These are phyloP conservation scores for Psammodynastes pulverulentus DNA, from an alignment of 2,113 vertebrate genomes.

Conservation along the genomic window DNA sequence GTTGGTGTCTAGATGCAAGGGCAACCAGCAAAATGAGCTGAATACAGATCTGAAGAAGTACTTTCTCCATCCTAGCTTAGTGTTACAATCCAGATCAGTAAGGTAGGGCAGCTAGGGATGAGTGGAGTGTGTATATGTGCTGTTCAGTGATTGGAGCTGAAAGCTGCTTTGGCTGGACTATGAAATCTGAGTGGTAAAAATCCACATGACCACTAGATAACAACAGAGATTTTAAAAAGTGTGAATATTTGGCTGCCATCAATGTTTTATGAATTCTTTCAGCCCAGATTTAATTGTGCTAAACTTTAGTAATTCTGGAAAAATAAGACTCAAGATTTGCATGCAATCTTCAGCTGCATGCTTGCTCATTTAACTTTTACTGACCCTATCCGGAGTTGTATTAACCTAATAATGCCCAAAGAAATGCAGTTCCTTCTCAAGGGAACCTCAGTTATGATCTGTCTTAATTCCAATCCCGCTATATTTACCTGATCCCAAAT, in stretches of 20 bases:
- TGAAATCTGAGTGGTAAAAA: neutral
- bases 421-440: neutral
- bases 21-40: neutral
- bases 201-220: neutral
- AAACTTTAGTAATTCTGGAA: neutral
- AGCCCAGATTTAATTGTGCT: neutral
- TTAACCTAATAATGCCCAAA: neutral
- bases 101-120: neutral
- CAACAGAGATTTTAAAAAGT: neutral
- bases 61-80: neutral
- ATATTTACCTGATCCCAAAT: slow-evolving; percentile 71
- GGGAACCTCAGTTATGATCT: neutral
- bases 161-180: neutral
- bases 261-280: neutral
- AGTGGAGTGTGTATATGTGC: neutral
- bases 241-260: neutral
- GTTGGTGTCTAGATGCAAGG: neutral
- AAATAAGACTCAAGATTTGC: neutral
- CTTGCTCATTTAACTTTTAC: neutral
- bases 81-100: neutral
- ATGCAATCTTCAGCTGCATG: neutral
- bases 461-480: neutral
- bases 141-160: neutral
- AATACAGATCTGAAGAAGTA: neutral
- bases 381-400: neutral